A percentile compares a stretch with the other conserved stretches of the same genome.
These are phyloP conservation scores for Geophilus truncorum DNA, from an alignment of 2,888 invertebrate genomes.

Conservation along the genomic window DNA sequence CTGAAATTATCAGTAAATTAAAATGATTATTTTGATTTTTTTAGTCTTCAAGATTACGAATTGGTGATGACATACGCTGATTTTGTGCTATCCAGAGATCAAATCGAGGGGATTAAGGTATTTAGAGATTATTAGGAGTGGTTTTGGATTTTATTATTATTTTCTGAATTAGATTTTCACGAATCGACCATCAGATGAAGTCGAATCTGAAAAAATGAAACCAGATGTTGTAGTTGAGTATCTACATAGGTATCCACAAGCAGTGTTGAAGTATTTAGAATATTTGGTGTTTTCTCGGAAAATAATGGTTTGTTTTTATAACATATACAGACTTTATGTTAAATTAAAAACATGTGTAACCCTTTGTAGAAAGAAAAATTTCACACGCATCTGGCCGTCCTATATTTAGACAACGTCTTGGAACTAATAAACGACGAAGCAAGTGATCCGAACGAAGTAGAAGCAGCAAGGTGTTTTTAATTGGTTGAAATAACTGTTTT, in stretches of 20 bases:
- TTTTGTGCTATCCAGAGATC: conserved; percentile 49
- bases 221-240: conserved; percentile 49
- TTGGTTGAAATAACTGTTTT: not conserved
- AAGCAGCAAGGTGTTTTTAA: not conserved
- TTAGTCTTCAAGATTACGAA: conserved; percentile 46
- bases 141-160: not conserved
- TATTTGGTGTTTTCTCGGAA: conserved; percentile 49
- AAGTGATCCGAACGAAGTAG: conserved; percentile 35
- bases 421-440: conserved; percentile 16
- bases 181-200: conserved; percentile 45
- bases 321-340: no score
- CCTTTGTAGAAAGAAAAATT: conserved; percentile 50
- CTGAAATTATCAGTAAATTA: no score
- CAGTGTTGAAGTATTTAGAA: conserved; percentile 50
- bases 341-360: no score
- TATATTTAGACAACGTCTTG: conserved; percentile 51
- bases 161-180: conserved; percentile 47
- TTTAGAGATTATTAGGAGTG: not conserved
- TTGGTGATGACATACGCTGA: conserved; percentile 51
- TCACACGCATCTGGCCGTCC: conserved; percentile 52
- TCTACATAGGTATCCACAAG: conserved; percentile 48
- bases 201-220: conserved; percentile 44
- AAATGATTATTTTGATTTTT: no score
- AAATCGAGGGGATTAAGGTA: conserved; percentile 48
- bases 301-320: conserved; percentile 44